Base-by-base conservation (phyloP, 2,888 invertebrate species). In the Linnaemya vulpina region DNA sequence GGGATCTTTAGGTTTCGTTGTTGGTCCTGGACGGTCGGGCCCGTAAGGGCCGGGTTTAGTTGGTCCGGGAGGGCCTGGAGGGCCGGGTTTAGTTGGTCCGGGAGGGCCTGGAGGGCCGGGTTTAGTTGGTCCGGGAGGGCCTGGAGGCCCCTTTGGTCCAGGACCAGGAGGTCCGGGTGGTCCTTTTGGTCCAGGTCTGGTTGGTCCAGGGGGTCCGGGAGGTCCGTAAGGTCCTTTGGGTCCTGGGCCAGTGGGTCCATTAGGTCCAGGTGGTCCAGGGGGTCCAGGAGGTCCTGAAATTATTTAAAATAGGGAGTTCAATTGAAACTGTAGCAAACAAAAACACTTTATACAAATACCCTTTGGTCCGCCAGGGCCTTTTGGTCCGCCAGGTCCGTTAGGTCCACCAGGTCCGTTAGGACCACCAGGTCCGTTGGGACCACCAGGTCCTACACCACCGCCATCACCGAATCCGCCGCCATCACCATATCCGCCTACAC, bases 281-380 rank as follows among this genome's bases (percentile, higher is more conserved):
- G 86, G 84, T 22, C 86, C 93, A 92, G 1, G 92, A 93, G 0
- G 93, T 92, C 1, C 93, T 67, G 92, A 40, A 55, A 9, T 20
- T 9, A 51, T 7, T 10, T 10, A 51, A 10, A 51, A 49, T n/a
- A 49, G 8, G 1, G 1, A 49, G 7, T 49, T 49, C 1, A 2
- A 15, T 4, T 25, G 11, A 30, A 22, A 22, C 13, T 60, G 5
- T 49, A 7, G 1, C 20, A 1, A 20, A 9, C 1, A 8, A 0
- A n/a, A 46, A 46, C 40, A 0, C 8, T 62, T 3, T 35, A 1
- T 30, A 1, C 15, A 60, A 38, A 60, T 11, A 60, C 60, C 93
- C 91, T 1, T 75, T 65, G 86, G 88, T 53, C 86, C 93, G 10
- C 88, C 88, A 43, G 89, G 90, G 43, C 91, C 91, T 20, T 86